Percentiles rank a stretch among this genome's conserved stretches.
These are phyloP conservation scores for Cyprinodon variegatus DNA, from an alignment of 2,113 vertebrate genomes.

Conservation along the genomic window DNA sequence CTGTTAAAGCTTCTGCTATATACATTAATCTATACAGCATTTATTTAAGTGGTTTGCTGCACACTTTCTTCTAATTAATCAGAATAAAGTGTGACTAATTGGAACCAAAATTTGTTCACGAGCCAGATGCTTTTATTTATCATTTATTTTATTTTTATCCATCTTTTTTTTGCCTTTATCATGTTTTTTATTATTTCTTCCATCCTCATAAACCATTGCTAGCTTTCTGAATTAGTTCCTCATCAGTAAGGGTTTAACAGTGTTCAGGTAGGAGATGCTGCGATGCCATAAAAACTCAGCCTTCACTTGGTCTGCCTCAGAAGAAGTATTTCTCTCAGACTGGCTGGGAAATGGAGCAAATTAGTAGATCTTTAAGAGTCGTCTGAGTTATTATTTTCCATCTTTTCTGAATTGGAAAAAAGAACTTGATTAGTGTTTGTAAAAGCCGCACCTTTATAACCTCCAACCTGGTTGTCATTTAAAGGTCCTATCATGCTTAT, in stretches of 20 bases:
- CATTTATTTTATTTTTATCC: slow-evolving; percentile 30
- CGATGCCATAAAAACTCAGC: not conserved
- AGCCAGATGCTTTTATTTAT: slow-evolving; percentile 68
- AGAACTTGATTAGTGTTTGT: no score
- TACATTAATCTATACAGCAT: not conserved
- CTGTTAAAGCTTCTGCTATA: not conserved
- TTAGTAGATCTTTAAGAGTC: not conserved
- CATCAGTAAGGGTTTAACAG: slow-evolving; percentile 64
- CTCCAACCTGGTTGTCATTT: no score
- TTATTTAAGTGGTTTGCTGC: not conserved
- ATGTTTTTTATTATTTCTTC: slow-evolving; percentile 12
- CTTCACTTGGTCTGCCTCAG: slow-evolving; percentile 5
- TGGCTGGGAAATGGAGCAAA: not conserved
- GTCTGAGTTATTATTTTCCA: no score
- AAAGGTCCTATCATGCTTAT: no score
- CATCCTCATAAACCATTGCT: slow-evolving; percentile 52
- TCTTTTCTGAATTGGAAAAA: no score
- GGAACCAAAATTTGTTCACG: slow-evolving; percentile 22
- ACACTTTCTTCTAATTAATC: not conserved
- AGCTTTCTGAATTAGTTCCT: slow-evolving; percentile 77
- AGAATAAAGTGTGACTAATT: not conserved
- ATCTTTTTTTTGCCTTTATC: slow-evolving; percentile 31
- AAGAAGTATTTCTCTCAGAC: no score
- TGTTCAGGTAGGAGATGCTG: slow-evolving; percentile 38
- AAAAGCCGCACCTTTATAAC: no score